phyloP scores from a whole-genome alignment of 2,797 vertebrate species.

The Galago senegalensis region DNA sequence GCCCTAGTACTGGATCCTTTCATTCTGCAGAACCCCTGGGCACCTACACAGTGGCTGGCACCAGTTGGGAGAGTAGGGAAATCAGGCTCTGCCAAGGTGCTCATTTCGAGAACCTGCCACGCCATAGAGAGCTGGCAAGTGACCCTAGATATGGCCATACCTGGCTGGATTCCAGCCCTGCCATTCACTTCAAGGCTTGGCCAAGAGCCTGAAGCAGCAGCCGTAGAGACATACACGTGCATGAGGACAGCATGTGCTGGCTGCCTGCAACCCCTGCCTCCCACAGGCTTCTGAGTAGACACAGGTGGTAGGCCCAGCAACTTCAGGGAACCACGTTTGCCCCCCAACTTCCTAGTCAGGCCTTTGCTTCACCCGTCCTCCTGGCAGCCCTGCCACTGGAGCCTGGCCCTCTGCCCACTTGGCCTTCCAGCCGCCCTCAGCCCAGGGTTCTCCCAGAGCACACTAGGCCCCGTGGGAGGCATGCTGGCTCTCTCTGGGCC shows the following conservation, averaged over 20 bases:
- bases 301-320: neutral
- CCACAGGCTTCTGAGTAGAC: neutral
- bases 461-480: neutral
- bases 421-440: neutral
- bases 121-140: neutral
- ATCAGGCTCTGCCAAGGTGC: neutral
- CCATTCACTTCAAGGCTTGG: neutral
- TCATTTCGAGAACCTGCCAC: neutral
- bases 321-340: neutral
- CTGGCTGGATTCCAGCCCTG: neutral
- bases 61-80: neutral
- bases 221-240: accelerated
- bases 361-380: neutral
- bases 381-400: too few relatives aligned
- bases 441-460: neutral
- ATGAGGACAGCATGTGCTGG: neutral
- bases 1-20: neutral
- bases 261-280: neutral
- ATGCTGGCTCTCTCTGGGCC: neutral
- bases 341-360: neutral
- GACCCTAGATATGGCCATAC: neutral
- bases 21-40: neutral
- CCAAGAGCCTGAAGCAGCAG: neutral
- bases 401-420: neutral
- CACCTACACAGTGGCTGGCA: neutral